These are phyloP conservation scores for Coccyzus lansbergi DNA, from an alignment of 2,797 vertebrate species.

Conservation along the genomic window DNA sequence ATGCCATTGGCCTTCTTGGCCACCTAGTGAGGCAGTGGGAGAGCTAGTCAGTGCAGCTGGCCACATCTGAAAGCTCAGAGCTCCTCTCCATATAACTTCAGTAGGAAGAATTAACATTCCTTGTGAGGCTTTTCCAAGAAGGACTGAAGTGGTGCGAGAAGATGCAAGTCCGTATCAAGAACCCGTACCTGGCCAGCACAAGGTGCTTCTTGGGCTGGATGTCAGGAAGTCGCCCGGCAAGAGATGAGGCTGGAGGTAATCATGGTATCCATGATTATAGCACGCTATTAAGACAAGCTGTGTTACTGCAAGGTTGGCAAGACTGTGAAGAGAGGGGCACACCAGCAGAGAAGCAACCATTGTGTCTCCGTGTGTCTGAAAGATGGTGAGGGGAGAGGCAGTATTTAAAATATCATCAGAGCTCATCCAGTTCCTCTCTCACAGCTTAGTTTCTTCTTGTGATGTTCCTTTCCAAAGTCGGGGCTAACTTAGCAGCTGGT, in stretches of 20 bases:
- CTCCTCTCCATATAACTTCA: neutral
- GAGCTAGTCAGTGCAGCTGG: neutral
- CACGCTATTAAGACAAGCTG: neutral
- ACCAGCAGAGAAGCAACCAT: neutral
- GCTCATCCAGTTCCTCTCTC: neutral
- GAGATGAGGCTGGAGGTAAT: neutral
- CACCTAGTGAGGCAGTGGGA: neutral
- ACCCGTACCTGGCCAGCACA: rapidly evolving
- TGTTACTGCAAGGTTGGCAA: neutral
- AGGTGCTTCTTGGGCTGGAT: neutral
- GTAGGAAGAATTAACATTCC: neutral
- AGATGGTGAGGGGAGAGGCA: neutral
- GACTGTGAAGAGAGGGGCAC: neutral
- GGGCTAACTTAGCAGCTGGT: neutral
- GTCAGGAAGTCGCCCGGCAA: neutral
- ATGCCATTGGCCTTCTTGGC: too few species aligned
- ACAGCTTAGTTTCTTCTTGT: rapidly evolving
- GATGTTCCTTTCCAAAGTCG: neutral
- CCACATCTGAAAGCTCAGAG: neutral
- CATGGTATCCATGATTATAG: neutral
- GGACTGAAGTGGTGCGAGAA: neutral
- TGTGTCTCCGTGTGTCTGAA: neutral
- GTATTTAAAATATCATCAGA: neutral
- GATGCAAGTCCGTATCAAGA: neutral
- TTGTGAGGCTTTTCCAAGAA: neutral